These are phyloP conservation scores for Benthochromis sp. DNA, from an alignment of 2,113 vertebrate species.

Conservation along the genomic window DNA sequence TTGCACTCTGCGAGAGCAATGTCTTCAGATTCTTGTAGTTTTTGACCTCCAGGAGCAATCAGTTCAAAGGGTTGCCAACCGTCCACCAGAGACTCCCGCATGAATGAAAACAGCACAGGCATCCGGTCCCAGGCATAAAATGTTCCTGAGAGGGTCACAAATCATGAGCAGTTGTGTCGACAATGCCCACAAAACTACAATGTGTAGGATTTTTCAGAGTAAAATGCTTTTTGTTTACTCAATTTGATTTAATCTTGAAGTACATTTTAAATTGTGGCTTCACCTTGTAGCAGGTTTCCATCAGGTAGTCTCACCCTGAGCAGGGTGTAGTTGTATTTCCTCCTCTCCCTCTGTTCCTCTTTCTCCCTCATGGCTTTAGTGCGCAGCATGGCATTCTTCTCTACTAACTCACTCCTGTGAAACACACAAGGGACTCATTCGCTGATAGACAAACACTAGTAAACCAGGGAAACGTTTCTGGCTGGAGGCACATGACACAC, in stretches of 20 bases:
- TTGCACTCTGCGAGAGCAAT: slow-evolving; percentile 82
- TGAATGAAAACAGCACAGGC: slow-evolving; percentile 75
- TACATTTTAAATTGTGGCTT: neutral
- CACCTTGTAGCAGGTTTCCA: slow-evolving; percentile 87
- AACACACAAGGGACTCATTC: neutral
- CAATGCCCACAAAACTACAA: neutral
- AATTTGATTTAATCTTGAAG: neutral
- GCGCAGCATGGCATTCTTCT: slow-evolving; percentile 80
- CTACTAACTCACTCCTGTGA: slow-evolving; percentile 78
- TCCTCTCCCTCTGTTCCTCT: slow-evolving; percentile 85
- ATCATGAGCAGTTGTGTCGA: neutral
- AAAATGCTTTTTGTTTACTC: neutral
- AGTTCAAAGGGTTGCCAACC: slow-evolving; percentile 94
- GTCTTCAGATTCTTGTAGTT: slow-evolving; percentile 75
- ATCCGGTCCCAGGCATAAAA: slow-evolving; percentile 86
- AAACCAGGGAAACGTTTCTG: neutral
- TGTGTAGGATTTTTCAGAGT: neutral
- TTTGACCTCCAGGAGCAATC: slow-evolving; percentile 81
- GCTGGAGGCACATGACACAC: neutral
- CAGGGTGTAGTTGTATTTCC: slow-evolving; percentile 86
- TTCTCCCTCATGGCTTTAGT: slow-evolving; percentile 92
- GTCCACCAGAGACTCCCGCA: slow-evolving; percentile 77
- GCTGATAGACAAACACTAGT: neutral
- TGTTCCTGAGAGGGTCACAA: slow-evolving; percentile 70
- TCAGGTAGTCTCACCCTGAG: slow-evolving; percentile 83